phyloP scores from a whole-genome alignment of 2,888 invertebrate genomes.

The Hemaris fuciformis region DNA sequence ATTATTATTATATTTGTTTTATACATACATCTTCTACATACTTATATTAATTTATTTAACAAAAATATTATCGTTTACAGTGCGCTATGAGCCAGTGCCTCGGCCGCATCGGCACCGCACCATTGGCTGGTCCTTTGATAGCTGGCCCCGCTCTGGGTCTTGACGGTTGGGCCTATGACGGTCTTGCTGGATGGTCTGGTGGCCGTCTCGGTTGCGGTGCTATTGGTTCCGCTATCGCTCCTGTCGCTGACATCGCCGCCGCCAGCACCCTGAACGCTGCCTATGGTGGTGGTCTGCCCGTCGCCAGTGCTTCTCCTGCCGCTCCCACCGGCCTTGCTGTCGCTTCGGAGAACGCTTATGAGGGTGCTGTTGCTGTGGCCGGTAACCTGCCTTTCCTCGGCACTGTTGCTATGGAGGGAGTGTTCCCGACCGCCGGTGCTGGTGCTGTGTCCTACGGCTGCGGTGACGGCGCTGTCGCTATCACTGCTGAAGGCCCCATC shows the following conservation, averaged over 20 bases:
- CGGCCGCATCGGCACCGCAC: not conserved
- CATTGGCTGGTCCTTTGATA: not conserved
- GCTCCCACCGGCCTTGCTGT: constrained; percentile 25
- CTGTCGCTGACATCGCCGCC: constrained; percentile 25
- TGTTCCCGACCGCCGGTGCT: constrained; percentile 33
- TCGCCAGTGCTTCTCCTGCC: constrained; percentile 19
- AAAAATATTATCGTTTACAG: not conserved
- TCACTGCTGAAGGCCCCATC: constrained; percentile 13
- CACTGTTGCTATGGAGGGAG: constrained; percentile 38
- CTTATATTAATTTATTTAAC: too few species aligned
- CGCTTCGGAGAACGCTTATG: constrained; percentile 27
- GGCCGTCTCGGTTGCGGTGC: constrained; percentile 11
- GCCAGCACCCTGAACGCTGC: constrained; percentile 21
- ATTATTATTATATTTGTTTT: too few species aligned
- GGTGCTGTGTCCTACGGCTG: constrained; percentile 32
- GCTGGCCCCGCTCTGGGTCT: not conserved
- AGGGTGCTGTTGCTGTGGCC: constrained; percentile 20
- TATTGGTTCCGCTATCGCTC: constrained; percentile 23
- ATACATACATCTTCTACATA: too few species aligned
- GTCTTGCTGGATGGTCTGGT: not conserved
- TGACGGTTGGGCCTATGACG: not conserved
- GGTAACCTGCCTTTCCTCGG: constrained; percentile 36
- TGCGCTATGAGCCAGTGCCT: constrained; percentile 6
- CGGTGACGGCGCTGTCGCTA: constrained; percentile 22
- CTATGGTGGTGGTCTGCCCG: constrained; percentile 18